Conservation (phyloP, 2,797 vertebrate genomes). For the Acrocephalus scirpaceus region DNA sequence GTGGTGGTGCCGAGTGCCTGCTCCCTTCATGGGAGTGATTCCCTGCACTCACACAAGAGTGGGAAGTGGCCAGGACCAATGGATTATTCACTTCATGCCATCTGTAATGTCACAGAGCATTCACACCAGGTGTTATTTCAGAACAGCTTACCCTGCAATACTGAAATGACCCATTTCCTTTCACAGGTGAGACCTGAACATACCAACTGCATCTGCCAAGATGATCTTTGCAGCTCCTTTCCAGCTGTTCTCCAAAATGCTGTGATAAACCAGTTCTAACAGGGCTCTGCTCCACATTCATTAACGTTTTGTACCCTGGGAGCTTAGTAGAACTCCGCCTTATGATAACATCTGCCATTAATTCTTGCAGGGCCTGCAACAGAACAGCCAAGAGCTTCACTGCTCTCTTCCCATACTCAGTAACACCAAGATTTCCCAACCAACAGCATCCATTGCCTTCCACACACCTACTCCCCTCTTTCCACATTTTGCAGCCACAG, state of each 20-base stretch:
- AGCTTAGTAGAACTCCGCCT: background rate
- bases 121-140: background rate
- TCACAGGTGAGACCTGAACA: accelerated
- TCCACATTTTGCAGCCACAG: background rate
- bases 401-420: accelerated
- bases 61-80: background rate
- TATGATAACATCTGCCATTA: background rate
- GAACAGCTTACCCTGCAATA: background rate
- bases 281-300: background rate
- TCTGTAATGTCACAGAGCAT: background rate
- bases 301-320: background rate
- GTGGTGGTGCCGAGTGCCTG: accelerated
- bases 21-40: background rate
- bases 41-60: accelerated
- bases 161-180: background rate
- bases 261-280: background rate
- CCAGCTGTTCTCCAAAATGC: background rate
- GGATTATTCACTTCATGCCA: background rate
- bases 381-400: background rate
- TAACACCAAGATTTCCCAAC: background rate
- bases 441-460: background rate
- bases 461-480: background rate
- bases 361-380: background rate
- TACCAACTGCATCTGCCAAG: background rate
- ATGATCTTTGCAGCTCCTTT: background rate